These are phyloP conservation scores for Colletes latitarsis DNA, from an alignment of 1,140 invertebrate genomes.

Conservation along the genomic window DNA sequence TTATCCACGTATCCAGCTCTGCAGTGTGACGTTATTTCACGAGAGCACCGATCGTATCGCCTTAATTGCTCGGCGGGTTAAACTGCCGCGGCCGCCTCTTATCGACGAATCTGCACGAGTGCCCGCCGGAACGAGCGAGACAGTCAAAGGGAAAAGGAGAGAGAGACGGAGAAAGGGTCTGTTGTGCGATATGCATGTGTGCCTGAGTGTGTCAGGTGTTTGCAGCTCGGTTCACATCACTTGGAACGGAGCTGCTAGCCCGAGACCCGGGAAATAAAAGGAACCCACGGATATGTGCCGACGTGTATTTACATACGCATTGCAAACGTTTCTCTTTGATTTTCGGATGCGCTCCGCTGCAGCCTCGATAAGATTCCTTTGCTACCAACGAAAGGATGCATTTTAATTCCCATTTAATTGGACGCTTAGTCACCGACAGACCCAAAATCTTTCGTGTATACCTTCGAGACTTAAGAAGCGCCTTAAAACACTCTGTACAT, in stretches of 20 bases:
- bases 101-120: slow-evolving; percentile 73
- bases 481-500: no score
- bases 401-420: no score
- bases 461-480: no score
- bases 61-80: slow-evolving; percentile 78
- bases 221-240: slow-evolving; percentile 64
- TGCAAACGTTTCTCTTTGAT: slow-evolving; percentile 8
- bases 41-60: slow-evolving; percentile 74
- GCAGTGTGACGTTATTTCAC: slow-evolving; percentile 75
- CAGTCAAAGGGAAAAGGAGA: slow-evolving; percentile 1
- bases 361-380: no score
- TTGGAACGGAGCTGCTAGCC: slow-evolving; percentile 31
- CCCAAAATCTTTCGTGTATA: no score
- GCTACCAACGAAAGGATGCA: no score
- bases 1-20: slow-evolving; percentile 59
- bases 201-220: slow-evolving; percentile 68
- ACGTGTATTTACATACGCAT: background rate
- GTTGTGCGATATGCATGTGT: slow-evolving; percentile 21
- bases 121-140: slow-evolving; percentile 38
- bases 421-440: no score
- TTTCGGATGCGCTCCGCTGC: background rate
- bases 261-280: slow-evolving; percentile 57
- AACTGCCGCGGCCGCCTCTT: slow-evolving; percentile 75
- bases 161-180: background rate
- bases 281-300: slow-evolving; percentile 32